Base-by-base conservation (phyloP, 2,797 vertebrate species). In the Ctenopoma kingsleyae region DNA sequence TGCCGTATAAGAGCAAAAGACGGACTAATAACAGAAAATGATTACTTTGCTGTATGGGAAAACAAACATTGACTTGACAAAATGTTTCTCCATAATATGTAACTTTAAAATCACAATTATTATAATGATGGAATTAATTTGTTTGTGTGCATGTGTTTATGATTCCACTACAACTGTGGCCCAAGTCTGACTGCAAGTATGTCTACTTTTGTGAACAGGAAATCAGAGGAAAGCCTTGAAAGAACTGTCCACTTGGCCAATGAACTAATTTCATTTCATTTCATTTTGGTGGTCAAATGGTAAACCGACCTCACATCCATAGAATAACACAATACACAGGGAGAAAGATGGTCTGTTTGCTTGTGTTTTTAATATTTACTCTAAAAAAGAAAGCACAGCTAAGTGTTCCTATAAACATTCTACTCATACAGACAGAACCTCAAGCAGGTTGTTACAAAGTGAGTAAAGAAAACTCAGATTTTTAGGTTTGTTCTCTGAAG, bases 281-380 rank as follows among this genome's bases (percentile, higher is more conserved):
- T n/a, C n/a, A n/a, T n/a, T 36, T 11, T 36, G 35, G 35, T 36
- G 10, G 35, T 36, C 35, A 36, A 36, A 36, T 9, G 35, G 8
- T 3, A 36, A 36, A 11, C 35, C 11, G 9, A 36, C 30, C 30
- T 32, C 30, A 32, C 8, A 8, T 32, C 30, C 8, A 8, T 46
- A 35, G 51, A 83, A 77, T 67, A 69, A 64, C 22, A 75, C 41
- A 54, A 53, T 55, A 49, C 8, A 30, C 15, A 57, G 13, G 48
- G 38, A 51, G 48, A 44, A 72, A 80, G 78, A 68, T 70, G 53
- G 66, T 71, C 64, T 59, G 69, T 68, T 65, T 75, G 63, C 71
- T 79, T 22, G 23, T 25, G 46, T 59, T 63, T 79, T 62, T 25
- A 69, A 35, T 63, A 80, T 82, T 76, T 71, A 67, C 58, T 63